Evolutionary conservation across 2,888 invertebrate genomes (phyloP).

Genomic region (Vannuccia rotundouncinata): DNA sequence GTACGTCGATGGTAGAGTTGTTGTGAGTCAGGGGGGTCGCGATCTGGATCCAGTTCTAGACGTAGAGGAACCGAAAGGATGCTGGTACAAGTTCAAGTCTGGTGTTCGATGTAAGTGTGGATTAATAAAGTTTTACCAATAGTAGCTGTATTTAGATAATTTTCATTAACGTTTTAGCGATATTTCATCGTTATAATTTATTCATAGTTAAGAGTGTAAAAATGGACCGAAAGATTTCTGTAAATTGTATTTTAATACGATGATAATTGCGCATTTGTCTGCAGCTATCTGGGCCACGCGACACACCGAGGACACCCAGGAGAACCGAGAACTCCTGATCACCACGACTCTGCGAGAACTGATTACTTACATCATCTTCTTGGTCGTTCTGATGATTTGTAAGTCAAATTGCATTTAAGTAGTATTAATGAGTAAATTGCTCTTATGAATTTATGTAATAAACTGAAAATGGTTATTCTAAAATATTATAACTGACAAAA

Average conservation of each 20-base stretch:
- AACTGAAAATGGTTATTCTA: not conserved
- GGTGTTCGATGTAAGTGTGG: conserved; percentile 52
- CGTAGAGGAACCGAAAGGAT: conserved; percentile 43
- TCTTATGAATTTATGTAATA: not conserved
- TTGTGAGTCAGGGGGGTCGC: not conserved
- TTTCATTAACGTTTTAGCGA: no score
- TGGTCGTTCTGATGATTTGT: conserved; percentile 48
- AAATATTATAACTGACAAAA: not conserved
- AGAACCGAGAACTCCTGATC: conserved; percentile 53
- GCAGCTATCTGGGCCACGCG: conserved; percentile 56
- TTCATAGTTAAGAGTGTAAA: no score
- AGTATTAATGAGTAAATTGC: not conserved
- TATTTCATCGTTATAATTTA: no score
- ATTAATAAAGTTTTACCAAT: no score
- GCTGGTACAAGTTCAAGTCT: conserved; percentile 47
- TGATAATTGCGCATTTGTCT: no score
- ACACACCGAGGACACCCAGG: conserved; percentile 54
- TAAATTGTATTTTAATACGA: no score
- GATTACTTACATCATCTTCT: conserved; percentile 56
- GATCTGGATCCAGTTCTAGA: conserved; percentile 6
- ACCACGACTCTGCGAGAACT: conserved; percentile 57
- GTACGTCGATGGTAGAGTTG: not conserved
- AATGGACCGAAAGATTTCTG: no score
- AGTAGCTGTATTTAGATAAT: no score
- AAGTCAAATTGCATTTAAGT: conserved; percentile 27